Evolutionary conservation across 2,113 vertebrate genomes (phyloP).

Genomic region (Hippocampus barbouri): DNA sequence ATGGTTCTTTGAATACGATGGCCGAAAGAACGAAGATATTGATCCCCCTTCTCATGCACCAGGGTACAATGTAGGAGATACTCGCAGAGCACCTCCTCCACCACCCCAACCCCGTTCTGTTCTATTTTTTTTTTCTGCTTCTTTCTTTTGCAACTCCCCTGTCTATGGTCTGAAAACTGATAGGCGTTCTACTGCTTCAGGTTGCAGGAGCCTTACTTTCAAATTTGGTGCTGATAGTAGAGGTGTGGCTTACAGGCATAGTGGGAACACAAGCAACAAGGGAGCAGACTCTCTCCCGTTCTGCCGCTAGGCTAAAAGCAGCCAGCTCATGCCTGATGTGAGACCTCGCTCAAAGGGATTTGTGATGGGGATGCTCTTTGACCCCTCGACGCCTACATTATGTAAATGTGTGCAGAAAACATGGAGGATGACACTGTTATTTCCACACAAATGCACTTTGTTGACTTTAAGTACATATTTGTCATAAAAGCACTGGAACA

Average conservation of each 20-base stretch:
- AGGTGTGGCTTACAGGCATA: slow-evolving; percentile 45
- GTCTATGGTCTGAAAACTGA: slow-evolving; percentile 64
- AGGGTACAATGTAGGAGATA: slow-evolving; percentile 47
- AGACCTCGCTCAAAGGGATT: slow-evolving; percentile 71
- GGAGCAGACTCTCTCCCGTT: slow-evolving; percentile 60
- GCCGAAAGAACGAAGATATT: slow-evolving; percentile 45
- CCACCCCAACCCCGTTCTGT: slow-evolving; percentile 42
- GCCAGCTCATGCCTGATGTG: slow-evolving; percentile 68
- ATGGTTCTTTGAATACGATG: slow-evolving; percentile 58
- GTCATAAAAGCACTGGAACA: not conserved
- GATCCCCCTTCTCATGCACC: slow-evolving; percentile 40
- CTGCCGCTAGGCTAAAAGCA: slow-evolving; percentile 66
- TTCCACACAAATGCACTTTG: slow-evolving; percentile 15
- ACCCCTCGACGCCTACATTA: slow-evolving; percentile 76
- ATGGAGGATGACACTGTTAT: slow-evolving; percentile 64
- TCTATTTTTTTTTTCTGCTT: slow-evolving; percentile 63
- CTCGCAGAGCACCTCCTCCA: slow-evolving; percentile 27
- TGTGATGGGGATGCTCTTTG: slow-evolving; percentile 80
- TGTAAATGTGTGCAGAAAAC: slow-evolving; percentile 73
- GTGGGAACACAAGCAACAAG: slow-evolving; percentile 26
- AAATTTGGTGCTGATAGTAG: slow-evolving; percentile 35
- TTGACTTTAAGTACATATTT: slow-evolving; percentile 13
- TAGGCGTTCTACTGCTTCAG: slow-evolving; percentile 64
- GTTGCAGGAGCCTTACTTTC: slow-evolving; percentile 56
- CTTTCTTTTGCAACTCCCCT: slow-evolving; percentile 33